A percentile compares a stretch with the other conserved stretches of the same genome.
These are phyloP conservation scores for Mormyrops boulengeri DNA, from an alignment of 2,797 vertebrate genomes.

Conservation along the genomic window DNA sequence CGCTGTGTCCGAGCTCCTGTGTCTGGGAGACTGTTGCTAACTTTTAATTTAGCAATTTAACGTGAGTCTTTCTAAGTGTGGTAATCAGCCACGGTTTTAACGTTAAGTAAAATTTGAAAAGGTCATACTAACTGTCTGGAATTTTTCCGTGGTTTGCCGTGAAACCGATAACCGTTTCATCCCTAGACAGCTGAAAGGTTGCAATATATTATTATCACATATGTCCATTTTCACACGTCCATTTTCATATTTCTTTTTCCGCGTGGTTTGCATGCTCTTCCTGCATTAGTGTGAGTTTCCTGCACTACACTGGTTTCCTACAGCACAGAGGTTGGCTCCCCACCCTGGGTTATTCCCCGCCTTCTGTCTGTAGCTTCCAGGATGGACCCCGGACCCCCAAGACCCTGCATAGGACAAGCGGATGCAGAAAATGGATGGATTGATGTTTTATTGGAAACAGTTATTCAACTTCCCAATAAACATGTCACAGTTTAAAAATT, in stretches of 20 bases:
- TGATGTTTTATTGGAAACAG: no score
- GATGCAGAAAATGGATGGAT: neutral
- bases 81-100: neutral
- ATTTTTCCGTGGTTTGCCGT: neutral
- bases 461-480: neutral
- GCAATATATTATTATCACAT: neutral
- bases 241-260: neutral
- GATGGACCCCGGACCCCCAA: neutral
- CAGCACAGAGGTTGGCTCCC: neutral
- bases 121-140: neutral
- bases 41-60: neutral
- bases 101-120: neutral
- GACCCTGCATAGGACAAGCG: neutral
- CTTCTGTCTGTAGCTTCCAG: neutral
- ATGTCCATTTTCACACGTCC: neutral
- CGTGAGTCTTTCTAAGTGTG: neutral
- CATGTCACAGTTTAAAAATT: neutral
- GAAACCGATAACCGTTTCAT: neutral
- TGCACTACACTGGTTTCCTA: neutral
- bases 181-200: neutral
- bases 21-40: neutral
- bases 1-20: neutral
- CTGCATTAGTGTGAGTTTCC: neutral
- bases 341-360: neutral
- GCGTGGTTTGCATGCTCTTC: neutral